These are phyloP conservation scores for Ephialtes manifestator DNA, from an alignment of 2,888 invertebrate genomes.

Conservation along the genomic window DNA sequence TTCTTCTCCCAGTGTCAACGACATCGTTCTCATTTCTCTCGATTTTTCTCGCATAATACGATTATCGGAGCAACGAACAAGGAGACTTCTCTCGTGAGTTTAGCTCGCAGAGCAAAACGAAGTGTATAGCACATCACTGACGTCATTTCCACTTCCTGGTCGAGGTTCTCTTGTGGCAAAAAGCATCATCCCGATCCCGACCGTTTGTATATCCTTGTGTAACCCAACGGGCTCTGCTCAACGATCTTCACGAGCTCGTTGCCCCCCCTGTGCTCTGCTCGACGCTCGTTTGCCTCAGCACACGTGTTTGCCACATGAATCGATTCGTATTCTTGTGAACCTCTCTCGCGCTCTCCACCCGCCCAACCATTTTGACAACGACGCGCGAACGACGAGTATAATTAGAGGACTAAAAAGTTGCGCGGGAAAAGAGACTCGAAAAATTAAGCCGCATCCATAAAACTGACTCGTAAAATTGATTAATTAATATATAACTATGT, in stretches of 20 bases:
- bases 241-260: conserved; percentile 57
- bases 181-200: conserved; percentile 54
- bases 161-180: conserved; percentile 54
- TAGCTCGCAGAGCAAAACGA: background rate
- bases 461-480: background rate
- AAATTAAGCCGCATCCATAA: background rate
- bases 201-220: conserved; percentile 67
- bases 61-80: conserved; percentile 38
- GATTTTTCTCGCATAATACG: background rate
- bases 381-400: conserved; percentile 12
- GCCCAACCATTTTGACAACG: conserved; percentile 32
- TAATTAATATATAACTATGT: background rate
- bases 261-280: conserved; percentile 44
- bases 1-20: conserved; percentile 25
- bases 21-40: conserved; percentile 23
- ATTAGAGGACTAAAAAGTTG: conserved; percentile 11
- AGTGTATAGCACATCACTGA: conserved; percentile 51
- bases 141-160: conserved; percentile 73
- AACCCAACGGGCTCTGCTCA: conserved; percentile 44
- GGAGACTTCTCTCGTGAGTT: conserved; percentile 46
- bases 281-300: conserved; percentile 61
- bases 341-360: background rate
- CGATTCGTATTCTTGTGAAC: conserved; percentile 49
- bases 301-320: conserved; percentile 75
- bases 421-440: background rate